Evolutionary conservation across 2,113 vertebrate species (phyloP).

Genomic region (Dascyllus trimaculatus): DNA sequence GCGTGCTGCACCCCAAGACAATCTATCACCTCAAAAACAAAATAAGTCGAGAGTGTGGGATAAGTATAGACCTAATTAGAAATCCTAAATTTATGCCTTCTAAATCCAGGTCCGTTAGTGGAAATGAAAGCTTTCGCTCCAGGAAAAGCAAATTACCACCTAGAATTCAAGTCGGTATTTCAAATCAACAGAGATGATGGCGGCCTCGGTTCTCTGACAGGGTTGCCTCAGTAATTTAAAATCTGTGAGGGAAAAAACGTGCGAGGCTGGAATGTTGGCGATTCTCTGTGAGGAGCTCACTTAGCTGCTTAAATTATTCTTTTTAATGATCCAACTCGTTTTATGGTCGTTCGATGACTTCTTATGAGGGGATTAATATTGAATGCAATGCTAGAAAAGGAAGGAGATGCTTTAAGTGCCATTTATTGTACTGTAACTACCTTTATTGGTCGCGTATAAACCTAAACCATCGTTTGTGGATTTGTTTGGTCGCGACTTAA

Average conservation of each 20-base stretch:
- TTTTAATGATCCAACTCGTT: slow-evolving; percentile 22
- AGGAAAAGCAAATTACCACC: slow-evolving; percentile 37
- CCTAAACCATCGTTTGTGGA: background rate
- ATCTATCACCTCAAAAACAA: too few species aligned
- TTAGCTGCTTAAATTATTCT: background rate
- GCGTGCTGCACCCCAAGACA: background rate
- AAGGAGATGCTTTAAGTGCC: background rate
- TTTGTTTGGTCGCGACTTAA: background rate
- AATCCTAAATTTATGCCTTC: slow-evolving; percentile 17
- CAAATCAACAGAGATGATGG: background rate
- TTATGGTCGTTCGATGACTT: background rate
- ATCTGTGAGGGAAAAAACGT: background rate
- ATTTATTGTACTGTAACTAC: slow-evolving; percentile 31
- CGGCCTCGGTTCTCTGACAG: background rate
- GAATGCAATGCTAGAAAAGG: background rate
- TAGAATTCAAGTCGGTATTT: slow-evolving; percentile 46
- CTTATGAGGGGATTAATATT: background rate
- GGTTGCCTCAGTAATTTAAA: background rate
- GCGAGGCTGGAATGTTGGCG: background rate
- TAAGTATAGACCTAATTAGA: too few species aligned
- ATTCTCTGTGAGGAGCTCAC: background rate
- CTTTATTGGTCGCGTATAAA: slow-evolving; percentile 34
- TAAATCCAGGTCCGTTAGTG: slow-evolving; percentile 27
- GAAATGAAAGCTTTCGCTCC: slow-evolving; percentile 35
- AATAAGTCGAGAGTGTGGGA: too few species aligned